Evolutionary conservation across 1,140 invertebrate genomes (phyloP).

Genomic region (Nomia melanderi): DNA sequence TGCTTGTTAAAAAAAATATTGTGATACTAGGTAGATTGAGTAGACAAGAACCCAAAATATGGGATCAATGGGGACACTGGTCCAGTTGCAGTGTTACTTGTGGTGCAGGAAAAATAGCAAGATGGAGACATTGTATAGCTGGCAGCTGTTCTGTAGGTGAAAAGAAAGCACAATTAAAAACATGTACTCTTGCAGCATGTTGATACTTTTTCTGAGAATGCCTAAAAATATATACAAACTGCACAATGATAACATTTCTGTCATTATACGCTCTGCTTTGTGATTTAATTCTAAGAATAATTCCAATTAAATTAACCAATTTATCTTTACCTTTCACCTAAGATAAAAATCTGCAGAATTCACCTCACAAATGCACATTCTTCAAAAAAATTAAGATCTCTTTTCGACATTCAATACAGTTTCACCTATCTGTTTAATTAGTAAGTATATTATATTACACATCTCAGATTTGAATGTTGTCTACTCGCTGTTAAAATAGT

Average conservation of each 20-base stretch:
- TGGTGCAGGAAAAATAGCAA: slow-evolving; percentile 77
- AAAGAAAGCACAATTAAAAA: slow-evolving; percentile 81
- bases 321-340: not conserved
- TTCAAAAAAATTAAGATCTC: not conserved
- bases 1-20: not conserved
- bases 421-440: slow-evolving; percentile 16
- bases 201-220: slow-evolving; percentile 57
- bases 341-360: not conserved
- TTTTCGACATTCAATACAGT: not conserved
- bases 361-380: not conserved
- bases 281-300: not conserved
- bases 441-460: not conserved
- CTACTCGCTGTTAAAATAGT: slow-evolving; percentile 63
- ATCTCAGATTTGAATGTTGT: not conserved
- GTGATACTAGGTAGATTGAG: slow-evolving; percentile 23
- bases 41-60: slow-evolving; percentile 72
- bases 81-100: slow-evolving; percentile 78
- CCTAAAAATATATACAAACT: slow-evolving; percentile 63
- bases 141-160: slow-evolving; percentile 77
- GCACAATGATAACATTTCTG: slow-evolving; percentile 8
- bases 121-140: slow-evolving; percentile 80
- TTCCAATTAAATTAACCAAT: not conserved
- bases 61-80: slow-evolving; percentile 81
- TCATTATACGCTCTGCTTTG: not conserved
- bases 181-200: slow-evolving; percentile 78